A percentile compares a stretch with the other conserved stretches of the same genome.
phyloP scores from a whole-genome alignment of 2,797 vertebrate species.

The Falco biarmicus region DNA sequence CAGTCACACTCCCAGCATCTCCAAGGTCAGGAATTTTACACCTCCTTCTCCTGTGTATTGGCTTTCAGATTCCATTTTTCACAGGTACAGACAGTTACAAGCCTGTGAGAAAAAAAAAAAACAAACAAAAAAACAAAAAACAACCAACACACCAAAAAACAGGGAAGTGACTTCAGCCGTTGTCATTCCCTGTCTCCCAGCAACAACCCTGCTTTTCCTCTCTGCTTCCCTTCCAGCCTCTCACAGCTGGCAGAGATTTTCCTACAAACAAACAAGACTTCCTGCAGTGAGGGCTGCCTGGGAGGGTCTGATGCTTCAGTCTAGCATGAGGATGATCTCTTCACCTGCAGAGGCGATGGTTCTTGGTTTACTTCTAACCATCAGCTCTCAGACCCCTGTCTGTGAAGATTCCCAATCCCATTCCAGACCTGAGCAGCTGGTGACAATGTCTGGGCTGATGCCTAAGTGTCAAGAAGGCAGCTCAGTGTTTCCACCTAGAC shows the following conservation, averaged over 20 bases:
- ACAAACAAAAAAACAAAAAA: background rate
- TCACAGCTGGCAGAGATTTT: conserved; percentile 37
- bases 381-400: background rate
- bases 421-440: background rate
- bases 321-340: background rate
- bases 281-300: background rate
- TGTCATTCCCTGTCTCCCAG: conserved; percentile 51
- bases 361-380: background rate
- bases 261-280: background rate
- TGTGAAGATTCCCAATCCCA: background rate
- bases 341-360: background rate
- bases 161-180: background rate
- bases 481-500: background rate
- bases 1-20: background rate
- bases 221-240: conserved; percentile 8
- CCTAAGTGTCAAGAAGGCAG: background rate
- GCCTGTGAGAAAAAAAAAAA: background rate
- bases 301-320: conserved; percentile 8
- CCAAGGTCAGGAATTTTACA: conserved; percentile 58
- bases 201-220: conserved; percentile 20
- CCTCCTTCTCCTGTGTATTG: background rate
- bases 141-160: background rate
- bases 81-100: conserved; percentile 47
- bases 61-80: conserved; percentile 47
- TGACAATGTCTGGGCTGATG: background rate